Percentiles rank a stretch among this genome's conserved stretches.
These are phyloP conservation scores for Scatophagus argus DNA, from an alignment of 2,113 vertebrate species.

Conservation along the genomic window DNA sequence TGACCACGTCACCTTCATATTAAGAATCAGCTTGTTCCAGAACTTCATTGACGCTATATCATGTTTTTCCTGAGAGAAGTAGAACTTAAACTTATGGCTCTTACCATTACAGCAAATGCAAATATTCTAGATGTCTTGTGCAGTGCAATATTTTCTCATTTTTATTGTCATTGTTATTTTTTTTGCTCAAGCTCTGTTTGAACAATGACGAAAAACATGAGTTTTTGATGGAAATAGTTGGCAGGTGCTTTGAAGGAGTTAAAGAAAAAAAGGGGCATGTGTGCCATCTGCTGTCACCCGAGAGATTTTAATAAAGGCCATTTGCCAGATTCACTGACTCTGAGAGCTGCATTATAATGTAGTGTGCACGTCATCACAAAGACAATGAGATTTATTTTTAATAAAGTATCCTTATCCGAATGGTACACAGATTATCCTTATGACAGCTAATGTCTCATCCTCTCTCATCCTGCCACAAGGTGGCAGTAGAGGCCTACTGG, in stretches of 20 bases:
- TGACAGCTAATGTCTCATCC: neutral
- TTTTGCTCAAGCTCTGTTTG: no score
- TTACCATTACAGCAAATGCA: no score
- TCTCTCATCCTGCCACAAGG: constrained; percentile 24
- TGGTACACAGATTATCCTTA: neutral
- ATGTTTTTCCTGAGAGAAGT: neutral
- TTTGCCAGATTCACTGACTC: constrained; percentile 4
- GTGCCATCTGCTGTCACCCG: constrained; percentile 36
- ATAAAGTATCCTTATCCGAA: neutral
- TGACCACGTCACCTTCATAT: neutral
- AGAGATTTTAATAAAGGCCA: constrained; percentile 23
- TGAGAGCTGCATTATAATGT: constrained; percentile 1
- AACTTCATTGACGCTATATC: neutral
- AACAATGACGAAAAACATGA: no score
- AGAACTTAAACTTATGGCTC: no score
- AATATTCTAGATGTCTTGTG: no score
- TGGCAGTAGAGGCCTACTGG: constrained; percentile 55
- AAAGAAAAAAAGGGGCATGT: constrained; percentile 18
- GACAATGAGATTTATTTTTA: neutral
- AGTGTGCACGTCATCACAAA: neutral
- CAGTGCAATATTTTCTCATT: no score
- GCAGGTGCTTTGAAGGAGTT: neutral
- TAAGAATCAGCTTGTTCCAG: neutral
- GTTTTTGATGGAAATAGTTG: neutral
- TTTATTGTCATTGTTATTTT: no score